A percentile compares a stretch with the other conserved stretches of the same genome.
Conservation (phyloP, 2,888 invertebrate genomes). For the Drosophila conformis region DNA sequence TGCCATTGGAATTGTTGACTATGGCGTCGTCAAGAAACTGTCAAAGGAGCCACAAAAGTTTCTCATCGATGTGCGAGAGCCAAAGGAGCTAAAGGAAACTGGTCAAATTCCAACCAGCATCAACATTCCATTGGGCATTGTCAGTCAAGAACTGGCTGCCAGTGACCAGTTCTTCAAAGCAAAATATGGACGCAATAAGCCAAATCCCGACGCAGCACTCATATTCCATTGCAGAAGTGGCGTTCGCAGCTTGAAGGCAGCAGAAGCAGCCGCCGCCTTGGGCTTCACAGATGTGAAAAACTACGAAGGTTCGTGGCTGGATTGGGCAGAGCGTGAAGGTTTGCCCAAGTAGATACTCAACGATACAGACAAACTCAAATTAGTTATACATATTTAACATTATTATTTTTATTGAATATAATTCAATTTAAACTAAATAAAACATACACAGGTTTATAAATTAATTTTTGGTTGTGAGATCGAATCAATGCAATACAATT, state of each 20-base stretch:
- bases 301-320: constrained; percentile 83
- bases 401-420: constrained; percentile 15
- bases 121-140: constrained; percentile 89
- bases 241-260: constrained; percentile 88
- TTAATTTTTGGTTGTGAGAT: constrained; percentile 28
- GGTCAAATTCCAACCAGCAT: constrained; percentile 91
- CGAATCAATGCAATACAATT: background rate
- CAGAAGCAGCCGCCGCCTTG: constrained; percentile 85
- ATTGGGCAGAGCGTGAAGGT: constrained; percentile 83
- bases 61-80: constrained; percentile 92
- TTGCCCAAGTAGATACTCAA: constrained; percentile 64
- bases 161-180: constrained; percentile 86
- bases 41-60: constrained; percentile 85
- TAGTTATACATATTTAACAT: background rate
- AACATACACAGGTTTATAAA: background rate
- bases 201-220: constrained; percentile 86
- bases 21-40: constrained; percentile 84
- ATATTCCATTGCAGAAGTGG: constrained; percentile 90
- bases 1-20: constrained; percentile 64
- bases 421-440: constrained; percentile 6
- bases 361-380: background rate
- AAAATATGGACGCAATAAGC: constrained; percentile 87
- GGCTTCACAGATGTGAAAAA: constrained; percentile 81
- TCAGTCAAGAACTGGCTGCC: constrained; percentile 64
- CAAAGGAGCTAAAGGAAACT: constrained; percentile 89